These are phyloP conservation scores for Oscheius myriophilus DNA, from an alignment of 2,888 invertebrate species.

Conservation along the genomic window DNA sequence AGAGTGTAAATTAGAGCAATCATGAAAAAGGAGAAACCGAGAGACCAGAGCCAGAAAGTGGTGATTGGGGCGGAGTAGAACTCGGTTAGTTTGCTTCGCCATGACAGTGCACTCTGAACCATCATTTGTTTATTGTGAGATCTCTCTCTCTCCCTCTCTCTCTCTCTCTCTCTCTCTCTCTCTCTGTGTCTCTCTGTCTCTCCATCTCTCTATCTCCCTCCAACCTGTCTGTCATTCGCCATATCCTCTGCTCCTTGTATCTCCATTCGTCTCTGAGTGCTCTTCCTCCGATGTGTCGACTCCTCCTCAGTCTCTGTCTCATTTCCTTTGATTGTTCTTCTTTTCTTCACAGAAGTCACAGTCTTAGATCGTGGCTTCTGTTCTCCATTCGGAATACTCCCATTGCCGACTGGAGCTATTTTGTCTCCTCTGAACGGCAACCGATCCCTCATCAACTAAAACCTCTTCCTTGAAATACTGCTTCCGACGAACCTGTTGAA, in stretches of 20 bases:
- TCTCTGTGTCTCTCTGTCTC: not conserved
- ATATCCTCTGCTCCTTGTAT: not conserved
- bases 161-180: not conserved
- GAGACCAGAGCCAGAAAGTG: conserved; percentile 95
- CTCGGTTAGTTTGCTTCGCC: conserved; percentile 80
- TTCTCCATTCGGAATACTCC: conserved; percentile 6
- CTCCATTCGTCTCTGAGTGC: conserved; percentile 6
- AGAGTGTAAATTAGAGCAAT: conserved; percentile 61
- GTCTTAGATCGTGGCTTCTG: conserved; percentile 13
- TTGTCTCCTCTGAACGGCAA: conserved; percentile 20
- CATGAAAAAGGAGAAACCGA: conserved; percentile 66
- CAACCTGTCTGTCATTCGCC: conserved; percentile 3
- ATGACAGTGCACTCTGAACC: conserved; percentile 53
- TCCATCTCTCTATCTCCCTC: too few relatives aligned
- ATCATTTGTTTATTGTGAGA: too few relatives aligned
- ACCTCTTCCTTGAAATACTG: not conserved
- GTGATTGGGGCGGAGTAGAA: conserved; percentile 99
- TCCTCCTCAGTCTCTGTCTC: conserved; percentile 13
- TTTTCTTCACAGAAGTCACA: conserved; percentile 9
- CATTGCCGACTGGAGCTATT: conserved; percentile 8
- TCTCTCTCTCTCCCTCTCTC: not conserved
- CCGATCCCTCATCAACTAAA: conserved; percentile 23
- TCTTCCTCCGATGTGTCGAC: conserved; percentile 9
- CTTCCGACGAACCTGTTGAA: conserved; percentile 11
- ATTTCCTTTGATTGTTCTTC: conserved; percentile 2